Evolutionary conservation across 2,888 invertebrate species (phyloP).

Genomic region (Nephrotoma appendiculata): DNA sequence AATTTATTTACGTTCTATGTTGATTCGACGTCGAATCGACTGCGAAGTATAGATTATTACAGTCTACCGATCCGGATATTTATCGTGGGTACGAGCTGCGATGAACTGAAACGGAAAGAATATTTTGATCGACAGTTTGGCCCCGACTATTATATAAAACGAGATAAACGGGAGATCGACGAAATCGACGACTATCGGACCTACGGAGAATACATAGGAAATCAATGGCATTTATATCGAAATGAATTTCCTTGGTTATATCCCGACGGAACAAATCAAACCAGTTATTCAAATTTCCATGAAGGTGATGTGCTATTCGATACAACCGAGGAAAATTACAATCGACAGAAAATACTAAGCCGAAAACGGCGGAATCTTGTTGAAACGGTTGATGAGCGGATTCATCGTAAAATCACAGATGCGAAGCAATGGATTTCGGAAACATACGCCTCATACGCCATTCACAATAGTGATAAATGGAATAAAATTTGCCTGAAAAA

Average conservation of each 20-base stretch:
- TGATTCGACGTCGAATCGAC: conserved; percentile 66
- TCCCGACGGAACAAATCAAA: conserved; percentile 9
- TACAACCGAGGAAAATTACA: conserved; percentile 37
- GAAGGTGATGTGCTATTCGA: conserved; percentile 40
- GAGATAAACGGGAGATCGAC: conserved; percentile 24
- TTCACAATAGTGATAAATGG: conserved; percentile 67
- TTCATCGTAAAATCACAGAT: conserved; percentile 53
- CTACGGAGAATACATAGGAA: conserved; percentile 25
- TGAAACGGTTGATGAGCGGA: conserved; percentile 39
- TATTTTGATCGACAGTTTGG: conserved; percentile 35
- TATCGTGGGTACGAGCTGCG: conserved; percentile 56
- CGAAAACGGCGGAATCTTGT: conserved; percentile 37
- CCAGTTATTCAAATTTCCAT: conserved; percentile 23
- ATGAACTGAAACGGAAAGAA: conserved; percentile 43
- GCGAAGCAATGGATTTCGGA: conserved; percentile 78
- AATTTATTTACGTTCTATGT: conserved; percentile 75
- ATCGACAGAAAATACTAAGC: conserved; percentile 35
- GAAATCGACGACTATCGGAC: conserved; percentile 21
- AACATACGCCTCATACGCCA: conserved; percentile 75
- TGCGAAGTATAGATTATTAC: conserved; percentile 69
- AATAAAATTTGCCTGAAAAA: conserved; percentile 64
- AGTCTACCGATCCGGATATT: conserved; percentile 63
- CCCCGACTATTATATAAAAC: conserved; percentile 40
- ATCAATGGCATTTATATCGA: conserved; percentile 10
- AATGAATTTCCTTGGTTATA: conserved; percentile 10